Base-by-base conservation (phyloP, 2,797 vertebrate species). In the Allobates femoralis region DNA sequence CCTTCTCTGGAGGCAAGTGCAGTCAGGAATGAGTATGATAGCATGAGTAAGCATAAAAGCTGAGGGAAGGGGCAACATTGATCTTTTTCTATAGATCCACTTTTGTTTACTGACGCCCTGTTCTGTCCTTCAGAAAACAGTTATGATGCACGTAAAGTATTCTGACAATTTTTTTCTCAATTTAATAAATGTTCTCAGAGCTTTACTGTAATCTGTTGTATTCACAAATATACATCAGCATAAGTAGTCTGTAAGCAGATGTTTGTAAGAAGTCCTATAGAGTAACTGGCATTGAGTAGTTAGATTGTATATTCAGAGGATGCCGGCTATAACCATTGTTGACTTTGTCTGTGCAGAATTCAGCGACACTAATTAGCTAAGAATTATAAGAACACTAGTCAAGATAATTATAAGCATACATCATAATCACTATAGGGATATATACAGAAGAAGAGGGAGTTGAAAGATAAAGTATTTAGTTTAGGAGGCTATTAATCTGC, bases 341-440 rank as follows among this genome's bases (percentile, higher is more conserved):
- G 85, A 81, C 71, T 81, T 80, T 76, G 71, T 37, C 73, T 30
- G 73, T 66, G 71, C 73, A 51, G 73, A 56, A 75, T 74, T 81
- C 79, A 53, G 85, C 58, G 69, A 76, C 69, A 76, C 78, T 86
- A 86, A 86, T 86, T 86, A 81, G 85, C 79, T 66, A 81, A 81
- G 78, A 86, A 73, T 86, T 86, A 86, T 86, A 86, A 86, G 85
- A 86, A 74, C 85, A 86, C 79, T 86, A 86, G 85, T 86, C 79
- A 81, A 76, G 85, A 75, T 86, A 86, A 86, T 86, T 81, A 86
- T 86, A 46, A 80, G 79, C 85, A 81, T 86, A 81, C 78, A 86
- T 86, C 85, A 86, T 86, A 86, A 86, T 86, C 85, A 86, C 69
- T 81, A 75, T 37, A 80, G 69, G 79, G 85, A 78, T 80, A 81